Percentiles rank a stretch among this genome's conserved stretches.
Evolutionary conservation across 2,797 vertebrate species (phyloP).

Genomic region (Thamnophis elegans): DNA sequence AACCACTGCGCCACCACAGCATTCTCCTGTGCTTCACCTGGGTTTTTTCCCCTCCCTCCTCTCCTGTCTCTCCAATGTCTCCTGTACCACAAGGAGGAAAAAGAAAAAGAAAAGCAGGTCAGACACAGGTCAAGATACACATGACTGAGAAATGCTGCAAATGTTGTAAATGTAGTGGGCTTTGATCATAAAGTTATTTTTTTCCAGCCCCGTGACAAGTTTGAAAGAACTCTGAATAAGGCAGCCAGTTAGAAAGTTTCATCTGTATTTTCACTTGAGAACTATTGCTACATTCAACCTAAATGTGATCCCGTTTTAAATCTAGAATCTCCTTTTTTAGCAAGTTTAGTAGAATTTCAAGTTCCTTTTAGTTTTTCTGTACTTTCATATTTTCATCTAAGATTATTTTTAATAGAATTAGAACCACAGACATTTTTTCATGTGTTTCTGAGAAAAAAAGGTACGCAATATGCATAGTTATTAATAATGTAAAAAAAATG

Average conservation of each 20-base stretch:
- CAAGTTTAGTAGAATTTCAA: not conserved
- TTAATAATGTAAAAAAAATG: not conserved
- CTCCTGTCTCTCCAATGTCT: not conserved
- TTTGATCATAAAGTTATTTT: not conserved
- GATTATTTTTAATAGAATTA: not conserved
- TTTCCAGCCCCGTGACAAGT: not conserved
- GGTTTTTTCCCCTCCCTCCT: too few relatives aligned
- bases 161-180: not conserved
- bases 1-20: too few relatives aligned
- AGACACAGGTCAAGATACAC: not conserved
- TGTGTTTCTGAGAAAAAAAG: not conserved
- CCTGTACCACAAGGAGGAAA: not conserved
- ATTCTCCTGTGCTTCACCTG: not conserved
- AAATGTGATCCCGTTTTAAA: not conserved
- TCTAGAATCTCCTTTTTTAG: not conserved
- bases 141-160: not conserved
- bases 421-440: not conserved
- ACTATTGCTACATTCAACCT: not conserved
- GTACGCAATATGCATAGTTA: not conserved
- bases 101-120: not conserved
- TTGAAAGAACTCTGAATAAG: not conserved
- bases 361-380: not conserved
- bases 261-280: not conserved
- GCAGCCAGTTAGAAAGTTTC: not conserved
- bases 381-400: not conserved